Evolutionary conservation across 1,140 invertebrate genomes (phyloP).

Genomic region (Patella vulgata): DNA sequence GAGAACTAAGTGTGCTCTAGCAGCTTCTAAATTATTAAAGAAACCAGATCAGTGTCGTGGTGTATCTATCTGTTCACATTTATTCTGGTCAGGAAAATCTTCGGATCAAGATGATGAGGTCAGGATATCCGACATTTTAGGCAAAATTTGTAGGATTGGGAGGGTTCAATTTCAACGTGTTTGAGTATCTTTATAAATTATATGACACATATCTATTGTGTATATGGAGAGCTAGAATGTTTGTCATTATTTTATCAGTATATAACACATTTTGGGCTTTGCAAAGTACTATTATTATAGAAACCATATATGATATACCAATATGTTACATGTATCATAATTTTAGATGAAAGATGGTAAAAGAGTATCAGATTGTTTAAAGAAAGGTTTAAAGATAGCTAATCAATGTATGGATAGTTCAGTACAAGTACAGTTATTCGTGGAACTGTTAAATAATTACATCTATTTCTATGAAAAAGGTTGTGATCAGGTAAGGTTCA

Average conservation of each 20-base stretch:
- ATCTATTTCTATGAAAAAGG: conserved; percentile 94
- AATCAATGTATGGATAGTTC: conserved; percentile 98
- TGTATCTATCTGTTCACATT: conserved; percentile 89
- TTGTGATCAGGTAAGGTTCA: conserved; percentile 84
- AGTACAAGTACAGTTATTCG: conserved; percentile 94
- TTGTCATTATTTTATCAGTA: not conserved
- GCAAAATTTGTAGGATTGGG: not conserved
- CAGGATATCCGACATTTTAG: too few species aligned
- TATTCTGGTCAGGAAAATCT: conserved; percentile 95
- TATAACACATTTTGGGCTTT: too few species aligned
- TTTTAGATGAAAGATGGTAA: conserved; percentile 91
- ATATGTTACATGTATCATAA: too few species aligned
- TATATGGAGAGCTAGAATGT: not conserved
- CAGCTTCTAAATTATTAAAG: conserved; percentile 94
- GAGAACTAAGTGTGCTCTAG: conserved; percentile 91
- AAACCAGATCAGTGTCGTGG: conserved; percentile 97
- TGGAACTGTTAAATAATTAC: conserved; percentile 94
- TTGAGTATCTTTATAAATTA: not conserved
- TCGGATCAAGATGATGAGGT: conserved; percentile 76
- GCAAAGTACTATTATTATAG: too few species aligned
- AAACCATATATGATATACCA: too few species aligned
- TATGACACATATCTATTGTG: not conserved
- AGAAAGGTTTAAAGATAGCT: conserved; percentile 93
- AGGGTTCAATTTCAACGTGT: not conserved
- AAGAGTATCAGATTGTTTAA: conserved; percentile 92